Percentiles rank a stretch among this genome's conserved stretches.
These are phyloP conservation scores for Conger conger DNA, from an alignment of 2,113 vertebrate genomes.

Conservation along the genomic window DNA sequence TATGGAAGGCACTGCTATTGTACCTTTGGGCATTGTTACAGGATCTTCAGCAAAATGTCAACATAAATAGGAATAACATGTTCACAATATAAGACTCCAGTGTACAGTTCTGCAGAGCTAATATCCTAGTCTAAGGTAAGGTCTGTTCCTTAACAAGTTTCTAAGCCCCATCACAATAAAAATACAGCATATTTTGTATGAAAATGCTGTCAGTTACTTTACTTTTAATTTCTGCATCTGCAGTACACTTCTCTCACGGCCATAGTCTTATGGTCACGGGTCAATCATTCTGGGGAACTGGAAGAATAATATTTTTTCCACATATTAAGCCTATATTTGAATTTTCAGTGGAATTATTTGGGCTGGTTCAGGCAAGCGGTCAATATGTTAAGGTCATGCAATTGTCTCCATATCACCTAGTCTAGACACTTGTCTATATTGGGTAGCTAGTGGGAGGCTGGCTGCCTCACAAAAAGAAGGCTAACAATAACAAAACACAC, in stretches of 20 bases:
- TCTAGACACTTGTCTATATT: slow-evolving; percentile 18
- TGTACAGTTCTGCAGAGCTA: too few species aligned
- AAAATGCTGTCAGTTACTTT: too few species aligned
- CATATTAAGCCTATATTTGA: background rate
- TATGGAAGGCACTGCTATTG: too few species aligned
- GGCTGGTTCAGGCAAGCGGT: background rate
- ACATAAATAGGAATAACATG: background rate
- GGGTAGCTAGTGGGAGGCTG: slow-evolving; percentile 16
- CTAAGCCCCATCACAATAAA: background rate
- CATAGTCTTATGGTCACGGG: background rate
- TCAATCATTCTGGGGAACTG: too few species aligned
- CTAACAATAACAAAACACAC: slow-evolving; percentile 24
- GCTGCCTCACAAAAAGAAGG: slow-evolving; percentile 1
- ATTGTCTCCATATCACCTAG: slow-evolving; percentile 17
- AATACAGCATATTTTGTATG: background rate
- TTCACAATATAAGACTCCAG: background rate
- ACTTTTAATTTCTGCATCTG: too few species aligned
- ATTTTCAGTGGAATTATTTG: background rate
- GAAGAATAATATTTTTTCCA: background rate
- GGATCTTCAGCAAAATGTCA: background rate
- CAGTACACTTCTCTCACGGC: too few species aligned
- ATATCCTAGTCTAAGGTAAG: too few species aligned
- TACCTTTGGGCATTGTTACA: too few species aligned
- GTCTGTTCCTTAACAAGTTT: background rate
- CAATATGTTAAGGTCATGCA: background rate